Conservation (phyloP, 2,113 vertebrate species). For the Arvicanthis niloticus region DNA sequence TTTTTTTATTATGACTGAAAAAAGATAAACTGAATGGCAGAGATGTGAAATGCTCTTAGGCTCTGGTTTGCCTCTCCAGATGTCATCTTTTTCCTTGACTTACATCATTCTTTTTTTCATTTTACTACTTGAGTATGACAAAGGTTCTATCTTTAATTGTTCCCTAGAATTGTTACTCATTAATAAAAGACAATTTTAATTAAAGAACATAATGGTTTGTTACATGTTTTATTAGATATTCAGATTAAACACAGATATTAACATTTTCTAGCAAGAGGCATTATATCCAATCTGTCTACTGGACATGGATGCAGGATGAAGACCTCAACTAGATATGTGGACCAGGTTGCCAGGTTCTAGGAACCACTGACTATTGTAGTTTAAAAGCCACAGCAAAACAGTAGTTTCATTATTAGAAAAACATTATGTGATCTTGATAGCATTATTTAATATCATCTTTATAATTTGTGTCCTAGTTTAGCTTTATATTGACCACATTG, state of each 20-base stretch:
- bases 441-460: conserved; percentile 5
- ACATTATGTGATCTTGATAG: neutral
- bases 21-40: conserved; percentile 32
- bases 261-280: neutral
- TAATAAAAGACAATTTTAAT: neutral
- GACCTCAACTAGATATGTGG: too few species aligned
- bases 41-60: neutral
- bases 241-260: neutral
- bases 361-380: neutral
- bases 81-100: neutral
- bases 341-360: too few species aligned
- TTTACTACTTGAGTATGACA: neutral
- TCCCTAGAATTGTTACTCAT: neutral
- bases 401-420: conserved; percentile 40
- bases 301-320: neutral
- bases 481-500: neutral
- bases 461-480: neutral
- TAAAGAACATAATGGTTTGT: neutral
- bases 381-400: neutral
- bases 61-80: neutral
- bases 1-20: conserved; percentile 49
- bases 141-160: neutral
- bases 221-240: neutral
- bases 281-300: neutral
- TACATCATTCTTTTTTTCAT: neutral